A percentile compares a stretch with the other conserved stretches of the same genome.
phyloP scores from a whole-genome alignment of 2,888 invertebrate species.

The Balanococcus diminutus region DNA sequence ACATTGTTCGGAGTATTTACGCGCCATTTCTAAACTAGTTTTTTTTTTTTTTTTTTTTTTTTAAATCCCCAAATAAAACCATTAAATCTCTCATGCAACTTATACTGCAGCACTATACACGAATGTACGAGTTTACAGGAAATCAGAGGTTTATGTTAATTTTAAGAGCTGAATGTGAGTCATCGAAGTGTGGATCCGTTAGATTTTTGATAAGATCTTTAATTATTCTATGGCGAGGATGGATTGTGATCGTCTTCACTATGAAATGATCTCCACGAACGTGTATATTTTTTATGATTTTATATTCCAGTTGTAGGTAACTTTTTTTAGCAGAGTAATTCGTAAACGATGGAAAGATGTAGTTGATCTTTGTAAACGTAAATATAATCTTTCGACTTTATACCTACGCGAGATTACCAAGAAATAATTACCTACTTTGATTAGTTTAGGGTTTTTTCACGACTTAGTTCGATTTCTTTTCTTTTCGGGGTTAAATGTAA shows the following conservation, averaged over 20 bases:
- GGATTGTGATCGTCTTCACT: neutral
- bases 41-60: neutral
- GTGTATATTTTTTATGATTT: neutral
- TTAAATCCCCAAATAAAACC: neutral
- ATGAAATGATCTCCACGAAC: neutral
- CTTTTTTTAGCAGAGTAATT: neutral
- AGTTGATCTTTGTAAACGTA: neutral
- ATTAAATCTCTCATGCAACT: slow-evolving; percentile 15
- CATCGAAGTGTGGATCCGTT: slow-evolving; percentile 42
- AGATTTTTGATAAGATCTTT: slow-evolving; percentile 23
- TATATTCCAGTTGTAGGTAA: neutral
- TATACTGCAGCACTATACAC: neutral
- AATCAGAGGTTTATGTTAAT: slow-evolving; percentile 27
- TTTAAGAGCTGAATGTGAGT: neutral
- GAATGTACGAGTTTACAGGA: neutral
- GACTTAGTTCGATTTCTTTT: neutral
- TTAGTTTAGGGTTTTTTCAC: neutral
- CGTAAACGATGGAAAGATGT: neutral
- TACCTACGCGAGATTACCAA: neutral
- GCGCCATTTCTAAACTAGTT: slow-evolving; percentile 15
- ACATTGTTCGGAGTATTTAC: slow-evolving; percentile 3
- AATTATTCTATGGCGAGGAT: neutral
- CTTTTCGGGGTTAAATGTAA: neutral
- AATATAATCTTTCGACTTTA: neutral
- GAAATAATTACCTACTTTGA: neutral